These are phyloP conservation scores for Bombylius major DNA, from an alignment of 2,888 invertebrate genomes.

Conservation along the genomic window DNA sequence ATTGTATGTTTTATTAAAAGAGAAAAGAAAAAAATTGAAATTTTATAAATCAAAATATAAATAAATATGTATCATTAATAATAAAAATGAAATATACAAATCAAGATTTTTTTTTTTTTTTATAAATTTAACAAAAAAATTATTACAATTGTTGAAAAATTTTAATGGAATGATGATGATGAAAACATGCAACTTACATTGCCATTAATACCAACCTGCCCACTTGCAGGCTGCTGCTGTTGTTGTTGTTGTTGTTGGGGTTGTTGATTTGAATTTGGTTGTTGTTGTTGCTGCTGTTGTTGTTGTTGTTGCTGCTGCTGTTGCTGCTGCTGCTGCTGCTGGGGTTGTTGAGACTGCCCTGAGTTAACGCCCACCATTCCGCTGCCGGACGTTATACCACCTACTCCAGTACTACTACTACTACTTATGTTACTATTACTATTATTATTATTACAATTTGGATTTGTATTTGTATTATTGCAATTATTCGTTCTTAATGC, in stretches of 20 bases:
- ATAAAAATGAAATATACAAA: too few relatives aligned
- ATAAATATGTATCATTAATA: too few relatives aligned
- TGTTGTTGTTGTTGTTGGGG: constrained; percentile 18
- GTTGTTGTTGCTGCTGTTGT: constrained; percentile 34
- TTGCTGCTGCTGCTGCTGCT: constrained; percentile 19
- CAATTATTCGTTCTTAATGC: too few relatives aligned
- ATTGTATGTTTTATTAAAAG: too few relatives aligned
- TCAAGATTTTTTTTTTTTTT: too few relatives aligned
- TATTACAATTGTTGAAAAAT: too few relatives aligned
- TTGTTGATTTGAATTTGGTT: constrained; percentile 8
- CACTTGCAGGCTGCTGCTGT: constrained; percentile 10
- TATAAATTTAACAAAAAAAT: too few relatives aligned
- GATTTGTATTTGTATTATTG: not conserved
- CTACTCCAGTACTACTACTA: constrained; percentile 4
- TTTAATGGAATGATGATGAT: too few relatives aligned
- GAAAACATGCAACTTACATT: constrained; percentile 12
- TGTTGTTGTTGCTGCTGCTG: constrained; percentile 20
- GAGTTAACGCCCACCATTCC: constrained; percentile 15
- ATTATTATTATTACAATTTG: not conserved
- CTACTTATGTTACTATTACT: not conserved
- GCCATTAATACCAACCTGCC: constrained; percentile 12
- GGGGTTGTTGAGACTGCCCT: constrained; percentile 14
- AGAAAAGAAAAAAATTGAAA: too few relatives aligned
- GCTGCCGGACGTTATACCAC: not conserved
- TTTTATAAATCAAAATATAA: too few relatives aligned